Conservation (phyloP, 1,140 invertebrate species). For the Eulimnadia texana region DNA sequence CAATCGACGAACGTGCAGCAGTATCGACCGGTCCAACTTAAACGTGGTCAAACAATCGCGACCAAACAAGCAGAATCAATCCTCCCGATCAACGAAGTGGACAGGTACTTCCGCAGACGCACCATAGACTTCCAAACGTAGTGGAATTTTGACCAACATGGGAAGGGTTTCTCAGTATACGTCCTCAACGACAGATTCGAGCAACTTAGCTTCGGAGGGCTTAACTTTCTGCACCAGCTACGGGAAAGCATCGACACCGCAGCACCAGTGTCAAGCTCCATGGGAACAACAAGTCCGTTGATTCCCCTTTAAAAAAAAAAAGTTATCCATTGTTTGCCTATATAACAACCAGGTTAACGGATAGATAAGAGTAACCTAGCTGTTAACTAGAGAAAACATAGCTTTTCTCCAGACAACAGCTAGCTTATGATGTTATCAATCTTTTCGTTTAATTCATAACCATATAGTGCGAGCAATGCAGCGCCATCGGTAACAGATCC, state of each 20-base stretch:
- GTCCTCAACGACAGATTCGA: background rate
- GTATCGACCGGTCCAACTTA: background rate
- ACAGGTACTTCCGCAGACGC: background rate
- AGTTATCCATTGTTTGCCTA: too few species aligned
- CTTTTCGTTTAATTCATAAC: too few species aligned
- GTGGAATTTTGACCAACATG: background rate
- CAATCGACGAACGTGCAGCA: background rate
- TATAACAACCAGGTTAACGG: too few species aligned
- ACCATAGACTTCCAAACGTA: background rate
- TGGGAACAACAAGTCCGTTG: background rate
- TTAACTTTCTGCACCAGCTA: background rate
- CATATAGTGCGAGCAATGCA: too few species aligned
- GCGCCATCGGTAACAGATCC: too few species aligned
- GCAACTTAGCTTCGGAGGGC: background rate
- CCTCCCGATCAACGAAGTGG: background rate
- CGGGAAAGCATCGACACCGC: background rate
- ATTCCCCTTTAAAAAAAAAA: too few species aligned
- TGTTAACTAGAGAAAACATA: too few species aligned
- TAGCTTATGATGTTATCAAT: too few species aligned
- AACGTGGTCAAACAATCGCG: background rate
- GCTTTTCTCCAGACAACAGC: too few species aligned
- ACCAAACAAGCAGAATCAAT: background rate
- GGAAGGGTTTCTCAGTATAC: background rate
- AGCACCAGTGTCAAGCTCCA: background rate
- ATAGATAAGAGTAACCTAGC: too few species aligned